These are phyloP conservation scores for Bradypodion pumilum DNA, from an alignment of 2,797 vertebrate species.

Conservation along the genomic window DNA sequence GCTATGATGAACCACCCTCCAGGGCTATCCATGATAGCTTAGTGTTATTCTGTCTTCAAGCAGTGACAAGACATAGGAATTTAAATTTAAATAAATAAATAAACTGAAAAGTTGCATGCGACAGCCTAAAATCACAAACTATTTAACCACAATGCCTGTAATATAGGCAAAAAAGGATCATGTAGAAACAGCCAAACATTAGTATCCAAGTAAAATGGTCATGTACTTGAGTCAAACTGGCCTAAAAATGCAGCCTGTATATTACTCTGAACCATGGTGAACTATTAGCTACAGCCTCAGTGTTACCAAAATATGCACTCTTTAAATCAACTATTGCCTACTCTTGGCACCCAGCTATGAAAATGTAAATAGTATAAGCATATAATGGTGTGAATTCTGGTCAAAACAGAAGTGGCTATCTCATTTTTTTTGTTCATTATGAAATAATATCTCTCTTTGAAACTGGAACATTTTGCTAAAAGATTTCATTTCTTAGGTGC, in stretches of 20 bases:
- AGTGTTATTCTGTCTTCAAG: neutral
- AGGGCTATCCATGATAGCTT: neutral
- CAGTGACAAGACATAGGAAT: neutral
- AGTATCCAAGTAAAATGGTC: neutral
- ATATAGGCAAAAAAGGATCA: neutral
- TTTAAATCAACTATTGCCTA: neutral
- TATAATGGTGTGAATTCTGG: neutral
- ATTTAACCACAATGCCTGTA: neutral
- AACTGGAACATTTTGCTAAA: neutral
- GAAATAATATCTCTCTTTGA: neutral
- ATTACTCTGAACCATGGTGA: neutral
- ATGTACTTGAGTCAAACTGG: neutral
- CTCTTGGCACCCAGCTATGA: neutral
- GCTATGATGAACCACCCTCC: too few species aligned
- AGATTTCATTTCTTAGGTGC: constrained; percentile 8
- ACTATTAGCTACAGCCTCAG: neutral
- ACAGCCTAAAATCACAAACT: too few species aligned
- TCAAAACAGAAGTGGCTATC: neutral
- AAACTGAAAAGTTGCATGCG: too few species aligned
- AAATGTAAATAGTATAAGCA: neutral
- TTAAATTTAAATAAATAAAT: too few species aligned
- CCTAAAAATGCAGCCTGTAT: neutral
- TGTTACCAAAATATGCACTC: neutral
- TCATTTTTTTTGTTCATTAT: neutral
- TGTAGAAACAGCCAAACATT: neutral